Conservation (phyloP, 2,113 vertebrate species). For the Monopterus albus region DNA sequence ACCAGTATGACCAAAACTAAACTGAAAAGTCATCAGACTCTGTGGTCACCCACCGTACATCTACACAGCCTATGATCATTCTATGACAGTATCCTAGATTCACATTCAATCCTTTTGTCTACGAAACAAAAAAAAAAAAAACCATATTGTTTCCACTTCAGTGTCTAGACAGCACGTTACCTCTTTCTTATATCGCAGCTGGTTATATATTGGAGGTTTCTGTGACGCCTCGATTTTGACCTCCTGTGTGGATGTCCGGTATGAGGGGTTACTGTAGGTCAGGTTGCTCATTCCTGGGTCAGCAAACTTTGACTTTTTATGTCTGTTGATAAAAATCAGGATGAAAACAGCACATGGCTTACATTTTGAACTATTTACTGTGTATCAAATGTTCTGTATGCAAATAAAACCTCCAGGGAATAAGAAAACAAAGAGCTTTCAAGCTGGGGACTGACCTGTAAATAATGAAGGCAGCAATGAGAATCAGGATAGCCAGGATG, state of each 20-base stretch:
- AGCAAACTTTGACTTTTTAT: conserved; percentile 94
- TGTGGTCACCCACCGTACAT: conserved; percentile 11
- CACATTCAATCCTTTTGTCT: conserved; percentile 32
- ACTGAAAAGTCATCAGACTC: conserved; percentile 6
- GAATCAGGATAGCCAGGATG: conserved; percentile 90
- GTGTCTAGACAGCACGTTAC: conserved; percentile 67
- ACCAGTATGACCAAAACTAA: conserved; percentile 10
- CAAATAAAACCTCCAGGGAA: accelerated
- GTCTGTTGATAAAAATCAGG: conserved; percentile 77
- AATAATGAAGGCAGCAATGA: conserved; percentile 91
- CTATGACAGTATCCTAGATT: conserved; percentile 42
- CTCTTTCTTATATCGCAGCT: conserved; percentile 98
- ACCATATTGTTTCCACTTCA: too few species aligned
- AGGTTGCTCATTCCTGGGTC: conserved; percentile 93
- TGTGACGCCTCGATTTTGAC: conserved; percentile 96
- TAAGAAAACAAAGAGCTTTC: neutral
- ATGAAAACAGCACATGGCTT: neutral
- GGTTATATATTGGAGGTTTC: conserved; percentile 94
- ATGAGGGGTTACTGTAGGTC: conserved; percentile 98
- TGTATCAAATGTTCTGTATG: neutral
- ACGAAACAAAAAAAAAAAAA: neutral
- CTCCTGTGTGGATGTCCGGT: conserved; percentile 96
- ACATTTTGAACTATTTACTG: neutral
- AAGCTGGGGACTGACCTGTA: conserved; percentile 86
- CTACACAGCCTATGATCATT: conserved; percentile 27